These are phyloP conservation scores for Odontocerum albicorne DNA, from an alignment of 2,888 invertebrate genomes.

Conservation along the genomic window DNA sequence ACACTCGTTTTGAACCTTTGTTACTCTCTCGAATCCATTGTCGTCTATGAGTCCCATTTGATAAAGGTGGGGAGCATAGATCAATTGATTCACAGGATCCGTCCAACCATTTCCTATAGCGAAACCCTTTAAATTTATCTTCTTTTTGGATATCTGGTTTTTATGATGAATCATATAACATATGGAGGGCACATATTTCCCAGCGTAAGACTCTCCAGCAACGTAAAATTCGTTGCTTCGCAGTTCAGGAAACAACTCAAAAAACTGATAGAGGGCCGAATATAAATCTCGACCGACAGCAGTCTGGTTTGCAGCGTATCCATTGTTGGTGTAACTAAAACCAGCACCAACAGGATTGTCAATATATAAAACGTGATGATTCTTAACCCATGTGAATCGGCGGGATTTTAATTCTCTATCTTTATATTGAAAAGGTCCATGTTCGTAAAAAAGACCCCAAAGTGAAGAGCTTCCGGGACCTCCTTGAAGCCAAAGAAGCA, in stretches of 20 bases:
- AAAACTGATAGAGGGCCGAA: conserved; percentile 77
- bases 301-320: conserved; percentile 77
- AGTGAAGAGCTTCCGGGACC: conserved; percentile 82
- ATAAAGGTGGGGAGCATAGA: conserved; percentile 79
- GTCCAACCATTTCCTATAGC: too few species aligned
- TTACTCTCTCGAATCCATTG: too few species aligned
- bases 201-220: conserved; percentile 89
- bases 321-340: conserved; percentile 81
- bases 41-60: too few species aligned
- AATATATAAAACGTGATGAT: conserved; percentile 81
- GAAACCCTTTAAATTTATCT: too few species aligned
- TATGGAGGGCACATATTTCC: conserved; percentile 75
- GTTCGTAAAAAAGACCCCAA: conserved; percentile 80
- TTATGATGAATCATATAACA: conserved; percentile 77
- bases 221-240: conserved; percentile 78
- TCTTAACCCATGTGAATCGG: conserved; percentile 77
- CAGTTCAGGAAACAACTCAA: conserved; percentile 77
- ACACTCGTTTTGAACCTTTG: too few species aligned
- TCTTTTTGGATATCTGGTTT: too few species aligned
- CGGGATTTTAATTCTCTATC: conserved; percentile 53
- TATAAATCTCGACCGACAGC: conserved; percentile 82
- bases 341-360: conserved; percentile 94
- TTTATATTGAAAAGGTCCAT: conserved; percentile 72
- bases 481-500: conserved; percentile 83
- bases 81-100: conserved; percentile 75